phyloP scores from a whole-genome alignment of 2,888 invertebrate genomes.

The Epiblema foenella region DNA sequence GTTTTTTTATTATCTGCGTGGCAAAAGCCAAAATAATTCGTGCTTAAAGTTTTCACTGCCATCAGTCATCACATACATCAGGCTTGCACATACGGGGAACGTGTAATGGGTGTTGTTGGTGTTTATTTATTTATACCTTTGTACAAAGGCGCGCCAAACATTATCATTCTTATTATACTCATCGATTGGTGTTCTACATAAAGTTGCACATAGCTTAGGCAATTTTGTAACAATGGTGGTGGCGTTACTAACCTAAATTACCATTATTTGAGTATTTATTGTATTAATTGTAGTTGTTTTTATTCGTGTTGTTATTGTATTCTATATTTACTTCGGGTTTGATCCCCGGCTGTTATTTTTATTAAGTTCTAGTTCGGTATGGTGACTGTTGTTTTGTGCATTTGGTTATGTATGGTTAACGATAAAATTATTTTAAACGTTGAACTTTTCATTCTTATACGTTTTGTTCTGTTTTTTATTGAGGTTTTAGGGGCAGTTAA shows the following conservation, averaged over 20 bases:
- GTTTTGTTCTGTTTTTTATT: slow-evolving; percentile 18
- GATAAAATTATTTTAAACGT: slow-evolving; percentile 39
- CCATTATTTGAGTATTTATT: slow-evolving; percentile 25
- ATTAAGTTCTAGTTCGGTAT: background rate
- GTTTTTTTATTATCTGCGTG: background rate
- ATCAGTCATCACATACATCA: background rate
- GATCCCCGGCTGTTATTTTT: background rate
- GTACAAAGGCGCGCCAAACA: background rate
- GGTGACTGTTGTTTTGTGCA: slow-evolving; percentile 23
- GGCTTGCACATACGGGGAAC: background rate
- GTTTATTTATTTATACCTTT: background rate
- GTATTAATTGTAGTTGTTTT: slow-evolving; percentile 9
- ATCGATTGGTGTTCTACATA: background rate
- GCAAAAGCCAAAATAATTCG: background rate
- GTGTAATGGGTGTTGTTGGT: background rate
- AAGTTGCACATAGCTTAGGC: background rate
- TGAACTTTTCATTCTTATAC: slow-evolving; percentile 35
- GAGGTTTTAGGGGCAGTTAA: background rate
- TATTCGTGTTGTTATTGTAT: slow-evolving; percentile 32
- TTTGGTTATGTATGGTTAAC: slow-evolving; percentile 12
- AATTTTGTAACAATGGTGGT: slow-evolving; percentile 32
- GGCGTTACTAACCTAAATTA: slow-evolving; percentile 41
- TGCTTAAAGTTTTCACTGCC: background rate
- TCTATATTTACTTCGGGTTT: slow-evolving; percentile 8
- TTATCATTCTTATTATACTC: background rate